Evolutionary conservation across 2,113 vertebrate species (phyloP).

Genomic region (Seriola aureovittata): DNA sequence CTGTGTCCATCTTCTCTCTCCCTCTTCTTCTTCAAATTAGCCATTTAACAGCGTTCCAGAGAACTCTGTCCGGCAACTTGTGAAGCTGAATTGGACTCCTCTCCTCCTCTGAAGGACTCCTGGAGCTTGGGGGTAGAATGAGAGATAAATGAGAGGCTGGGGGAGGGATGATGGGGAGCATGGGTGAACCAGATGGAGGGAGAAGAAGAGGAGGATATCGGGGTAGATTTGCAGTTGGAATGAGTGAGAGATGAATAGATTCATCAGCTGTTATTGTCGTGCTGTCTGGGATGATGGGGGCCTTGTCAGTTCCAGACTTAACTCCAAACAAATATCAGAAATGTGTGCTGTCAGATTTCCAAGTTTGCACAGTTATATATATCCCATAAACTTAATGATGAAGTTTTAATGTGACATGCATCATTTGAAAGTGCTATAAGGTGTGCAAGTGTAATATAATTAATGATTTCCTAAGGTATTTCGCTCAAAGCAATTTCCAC

Average conservation of each 20-base stretch:
- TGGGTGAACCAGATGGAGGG: slow-evolving; percentile 13
- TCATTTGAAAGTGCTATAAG: slow-evolving; percentile 2
- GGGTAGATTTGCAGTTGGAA: slow-evolving; percentile 8
- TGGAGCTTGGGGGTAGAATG: slow-evolving; percentile 11
- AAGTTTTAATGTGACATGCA: background rate
- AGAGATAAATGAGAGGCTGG: slow-evolving; percentile 14
- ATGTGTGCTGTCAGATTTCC: slow-evolving; percentile 13
- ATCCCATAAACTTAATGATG: background rate
- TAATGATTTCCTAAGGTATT: slow-evolving; percentile 25
- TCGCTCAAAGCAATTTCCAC: slow-evolving; percentile 4
- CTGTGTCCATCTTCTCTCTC: slow-evolving; percentile 35
- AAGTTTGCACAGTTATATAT: background rate
- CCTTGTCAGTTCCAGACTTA: slow-evolving; percentile 11
- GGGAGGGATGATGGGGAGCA: background rate
- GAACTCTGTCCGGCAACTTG: slow-evolving; percentile 41
- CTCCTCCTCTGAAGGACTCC: slow-evolving; percentile 21
- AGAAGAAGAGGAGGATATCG: background rate
- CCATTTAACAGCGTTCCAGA: slow-evolving; percentile 57
- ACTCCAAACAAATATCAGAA: slow-evolving; percentile 1
- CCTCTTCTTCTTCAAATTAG: slow-evolving; percentile 50
- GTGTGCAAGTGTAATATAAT: background rate
- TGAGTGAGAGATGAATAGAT: slow-evolving; percentile 37
- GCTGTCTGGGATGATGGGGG: background rate
- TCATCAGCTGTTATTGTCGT: slow-evolving; percentile 48
- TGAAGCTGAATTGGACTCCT: slow-evolving; percentile 60